Base-by-base conservation (phyloP, 2,113 vertebrate genomes). In the Myiozetetes cayanensis region DNA sequence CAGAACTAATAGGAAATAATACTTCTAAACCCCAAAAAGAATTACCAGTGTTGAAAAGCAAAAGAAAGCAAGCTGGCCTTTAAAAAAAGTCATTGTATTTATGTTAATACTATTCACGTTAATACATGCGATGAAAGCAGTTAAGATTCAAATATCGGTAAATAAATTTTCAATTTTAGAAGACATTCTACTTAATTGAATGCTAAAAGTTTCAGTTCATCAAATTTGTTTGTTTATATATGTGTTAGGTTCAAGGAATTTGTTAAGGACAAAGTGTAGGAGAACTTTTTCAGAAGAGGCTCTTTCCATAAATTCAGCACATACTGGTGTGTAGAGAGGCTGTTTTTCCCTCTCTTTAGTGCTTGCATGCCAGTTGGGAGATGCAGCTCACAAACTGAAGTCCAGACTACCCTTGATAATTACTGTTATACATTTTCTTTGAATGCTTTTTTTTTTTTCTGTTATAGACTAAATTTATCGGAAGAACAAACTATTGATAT, bases 391-490 rank as follows among this genome's bases (percentile, higher is more conserved):
- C 23, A 46, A n/a, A 35, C 0, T 35, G 53, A 77, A 79, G 63
- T 67, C 73, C 24, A 85, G 46, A 16, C 37, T 50, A 35, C 19
- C 24, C 52, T 49, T 72, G 25, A 12, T 82, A 33, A 73, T 90
- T 59, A 14, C n/a, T 65, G 9, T 87, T 72, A 22, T 65, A 22
- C 4, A 24, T 89, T 72, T 91, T 24, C 78, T 79, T 75, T 91
- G 16, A 94, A 93, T 58, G 8, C 43, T 56, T 92, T 96, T 94
- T 44, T 95, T 44, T 95, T 95, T 97, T 71, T 49, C 49, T 79
- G 8, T 96, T 96, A 7, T 93, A 99, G 99, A 97, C 94, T 98
- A 85, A 98, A 96, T 95, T 98, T 98, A 72, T 96, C 97, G 33
- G 97, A 97, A 90, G 96, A 97, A 52, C 97, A 97, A 77, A 97